Evolutionary conservation across 1,140 invertebrate genomes (phyloP), one percentile per base, ranked within the genome.

Genomic region (Theocolax elegans): DNA sequence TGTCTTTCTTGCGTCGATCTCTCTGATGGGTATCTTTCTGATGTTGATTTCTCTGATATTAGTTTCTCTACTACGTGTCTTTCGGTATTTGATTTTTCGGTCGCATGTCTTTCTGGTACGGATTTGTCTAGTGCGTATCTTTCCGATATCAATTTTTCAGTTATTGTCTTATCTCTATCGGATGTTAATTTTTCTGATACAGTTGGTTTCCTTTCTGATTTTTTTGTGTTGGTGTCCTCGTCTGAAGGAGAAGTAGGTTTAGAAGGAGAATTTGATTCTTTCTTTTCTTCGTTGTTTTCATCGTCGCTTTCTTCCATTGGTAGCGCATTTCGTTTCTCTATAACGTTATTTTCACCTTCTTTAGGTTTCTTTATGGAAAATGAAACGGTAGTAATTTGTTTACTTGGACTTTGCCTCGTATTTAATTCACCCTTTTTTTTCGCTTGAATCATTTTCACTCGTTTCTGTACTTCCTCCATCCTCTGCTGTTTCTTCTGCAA

Each of bases 331-430:
- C 91, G 89, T 77, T 91, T 92, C 31, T 92, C 89, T 29, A 88
- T 88, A 6, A 92, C 85, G 4, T 88, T 87, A 0, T 87, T 83
- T 70, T 93, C 91, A 0, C 89, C 88, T 65, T 92, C 91, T 81
- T 94, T 94, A 0, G 90, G 89, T 72, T 93, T 91, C 79, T 93
- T 93, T 27, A 95, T 94, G 0, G 93, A 94, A 79, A 94, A 95
- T 62, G 91, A 92, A 6, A 94, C 92, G 0, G 92, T 92, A 0
- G 88, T 82, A 31, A 83, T 78, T 67, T 81, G 80, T 60, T 83
- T 81, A 10, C 35, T 69, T 8, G 65, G 75, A 54, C 73, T n/a
- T 74, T 68, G 38, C 66, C 67, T 48, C 74, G 64, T 48, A 31
- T 77, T 81, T 3, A 72, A 65, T 44, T 83, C 80, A 0, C 68